Evolutionary conservation across 2,797 vertebrate genomes (phyloP), one percentile per base, ranked within the genome.

Genomic region (Melanotaenia maccullochi): DNA sequence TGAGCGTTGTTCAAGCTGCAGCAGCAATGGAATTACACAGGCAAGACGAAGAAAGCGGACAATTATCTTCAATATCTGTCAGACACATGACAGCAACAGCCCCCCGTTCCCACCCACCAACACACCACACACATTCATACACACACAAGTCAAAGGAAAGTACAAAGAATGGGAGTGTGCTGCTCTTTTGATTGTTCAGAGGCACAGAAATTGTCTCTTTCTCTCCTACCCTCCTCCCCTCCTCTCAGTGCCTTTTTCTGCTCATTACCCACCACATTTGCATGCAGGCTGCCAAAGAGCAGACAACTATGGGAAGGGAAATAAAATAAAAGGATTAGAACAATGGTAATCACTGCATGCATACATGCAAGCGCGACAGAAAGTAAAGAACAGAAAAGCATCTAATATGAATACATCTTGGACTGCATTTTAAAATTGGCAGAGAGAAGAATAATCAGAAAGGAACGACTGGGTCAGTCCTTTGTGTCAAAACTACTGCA

Each of bases 11-110:
- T 89, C 81, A 85, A 89, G 85, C 87, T 86, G 85, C 89, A 89
- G 84, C 88, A 86, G 84, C 81, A 65, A 78, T 86, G 88, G 90
- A 93, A 94, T 93, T 93, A 93, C 91, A 92, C 89, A 93, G 91
- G 90, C 93, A 90, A 89, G 89, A 90, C 83, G 89, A 93, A 93
- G 91, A 95, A 94, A 93, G 91, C 84, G 89, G 92, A 94, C 93
- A 94, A 95, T 95, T 95, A 95, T 94, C 93, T 93, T 93, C 93
- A 95, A 95, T 94, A 95, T 93, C 94, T 95, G 94, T 95, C 94
- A 95, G 91, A 89, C 88, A 90, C 90, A 93, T 94, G 94, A 94
- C 94, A 94, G 93, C 88, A 91, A 87, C 77, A 86, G 60, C 71
- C 64, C 28, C 61, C 75, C 57, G 16, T 28, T 9, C 78, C 73